Base-by-base conservation (phyloP, 2,888 invertebrate species). In the Trissoscelio sp. region DNA sequence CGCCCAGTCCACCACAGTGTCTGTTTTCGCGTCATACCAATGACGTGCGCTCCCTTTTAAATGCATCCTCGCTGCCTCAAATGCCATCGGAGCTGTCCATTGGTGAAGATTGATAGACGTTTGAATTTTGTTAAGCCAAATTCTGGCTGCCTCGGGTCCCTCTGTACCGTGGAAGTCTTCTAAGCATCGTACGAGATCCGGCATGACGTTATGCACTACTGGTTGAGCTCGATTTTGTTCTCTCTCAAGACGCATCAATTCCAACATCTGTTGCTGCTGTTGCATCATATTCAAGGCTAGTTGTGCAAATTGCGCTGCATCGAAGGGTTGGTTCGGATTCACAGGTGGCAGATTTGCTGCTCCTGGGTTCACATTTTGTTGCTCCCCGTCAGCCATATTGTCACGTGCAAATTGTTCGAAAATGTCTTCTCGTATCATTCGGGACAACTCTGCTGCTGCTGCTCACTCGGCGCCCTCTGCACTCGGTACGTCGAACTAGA, bases 11-110 rank as follows among this genome's bases (percentile, higher is more conserved):
- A 46, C 44, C 16, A 48, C 18, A 2, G 14, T 51, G 6, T 31
- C 42, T 9, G 16, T 39, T 46, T 11, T 6, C 2, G 67, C 77
- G 1, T 77, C 69, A 22, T 67, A 69, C 77, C 77, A 77, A 22
- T 77, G 39, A 6, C 24, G 12, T 9, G 57, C 60, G 9, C 18
- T 39, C 2, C 42, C 28, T 14, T 42, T 57, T 3, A 77, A 11
- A 31, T 77, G 58, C 3, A 60, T 3, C 2, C 42, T 9, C 7
- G 67, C 67, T 28, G 60, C 42, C 22, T 60, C 77, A 14, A 77
- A 69, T 14, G 77, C 69, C 42, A 77, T 58, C n/a, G 34, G 18
- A 12, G 42, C 9, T 22, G 69, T 51, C 69, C 66, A 77, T 0
- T 62, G 34, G 12, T 77, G 77, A 1, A 69, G 16, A 4, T 44